A percentile compares a stretch with the other conserved stretches of the same genome.
These are phyloP conservation scores for Cephalotes varians DNA, from an alignment of 2,888 invertebrate genomes.

Conservation along the genomic window DNA sequence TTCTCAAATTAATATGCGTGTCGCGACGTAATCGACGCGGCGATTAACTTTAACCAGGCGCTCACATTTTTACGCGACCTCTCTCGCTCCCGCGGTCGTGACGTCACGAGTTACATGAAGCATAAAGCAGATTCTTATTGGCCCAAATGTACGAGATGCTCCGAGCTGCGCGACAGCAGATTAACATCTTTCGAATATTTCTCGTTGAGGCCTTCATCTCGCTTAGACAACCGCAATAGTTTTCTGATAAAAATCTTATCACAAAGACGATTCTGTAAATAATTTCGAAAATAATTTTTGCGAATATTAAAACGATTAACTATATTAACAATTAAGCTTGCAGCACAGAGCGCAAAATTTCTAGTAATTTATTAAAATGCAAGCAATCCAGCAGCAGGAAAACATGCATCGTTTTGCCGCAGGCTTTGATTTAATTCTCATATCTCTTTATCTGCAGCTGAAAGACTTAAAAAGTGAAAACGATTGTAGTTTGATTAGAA, in stretches of 20 bases:
- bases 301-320: too few relatives aligned
- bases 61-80: neutral
- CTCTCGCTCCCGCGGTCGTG: neutral
- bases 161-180: neutral
- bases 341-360: too few relatives aligned
- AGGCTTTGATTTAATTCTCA: too few relatives aligned
- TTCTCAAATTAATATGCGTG: constrained; percentile 47
- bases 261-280: neutral
- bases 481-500: neutral
- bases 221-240: neutral
- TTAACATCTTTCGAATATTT: neutral
- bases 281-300: neutral
- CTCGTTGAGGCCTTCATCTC: neutral
- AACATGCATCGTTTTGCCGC: too few relatives aligned
- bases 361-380: too few relatives aligned
- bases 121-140: neutral
- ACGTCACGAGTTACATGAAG: neutral
- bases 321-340: too few relatives aligned
- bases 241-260: neutral
- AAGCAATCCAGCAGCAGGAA: too few relatives aligned
- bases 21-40: constrained; percentile 18
- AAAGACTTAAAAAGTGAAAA: neutral
- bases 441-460: neutral
- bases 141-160: neutral
- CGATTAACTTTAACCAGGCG: constrained; percentile 28